These are phyloP conservation scores for Acromyrmex charruanus DNA, from an alignment of 1,140 invertebrate genomes.

Conservation along the genomic window DNA sequence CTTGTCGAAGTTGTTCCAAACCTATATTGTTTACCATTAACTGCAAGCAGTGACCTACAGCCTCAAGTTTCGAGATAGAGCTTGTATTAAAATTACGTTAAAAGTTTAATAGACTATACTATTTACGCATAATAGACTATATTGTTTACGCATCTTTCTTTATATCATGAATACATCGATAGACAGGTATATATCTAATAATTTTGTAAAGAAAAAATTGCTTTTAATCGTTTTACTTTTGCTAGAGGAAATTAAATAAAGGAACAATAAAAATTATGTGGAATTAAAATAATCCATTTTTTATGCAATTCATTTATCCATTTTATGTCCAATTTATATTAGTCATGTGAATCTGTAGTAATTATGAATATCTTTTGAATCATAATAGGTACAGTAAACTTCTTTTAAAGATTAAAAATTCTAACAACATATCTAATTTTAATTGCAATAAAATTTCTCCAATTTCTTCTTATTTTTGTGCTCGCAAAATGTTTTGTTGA, in stretches of 20 bases:
- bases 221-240: background rate
- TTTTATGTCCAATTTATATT: background rate
- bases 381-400: too few relatives aligned
- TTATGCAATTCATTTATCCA: background rate
- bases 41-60: constrained; percentile 13
- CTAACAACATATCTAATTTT: too few relatives aligned
- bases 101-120: constrained; percentile 7
- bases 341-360: background rate
- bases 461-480: too few relatives aligned
- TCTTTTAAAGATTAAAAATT: too few relatives aligned
- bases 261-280: background rate
- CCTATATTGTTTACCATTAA: constrained; percentile 29
- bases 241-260: background rate
- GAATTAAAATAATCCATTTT: background rate
- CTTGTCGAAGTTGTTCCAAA: constrained; percentile 31
- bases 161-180: constrained; percentile 13
- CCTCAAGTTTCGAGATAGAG: constrained; percentile 31
- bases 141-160: constrained; percentile 20
- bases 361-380: too few relatives aligned
- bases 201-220: constrained; percentile 5
- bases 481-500: too few relatives aligned
- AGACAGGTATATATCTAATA: background rate
- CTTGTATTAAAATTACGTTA: constrained; percentile 38
- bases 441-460: too few relatives aligned
- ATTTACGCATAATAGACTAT: background rate